Conservation (phyloP, 2,888 invertebrate genomes). For the Synergus umbraculus region DNA sequence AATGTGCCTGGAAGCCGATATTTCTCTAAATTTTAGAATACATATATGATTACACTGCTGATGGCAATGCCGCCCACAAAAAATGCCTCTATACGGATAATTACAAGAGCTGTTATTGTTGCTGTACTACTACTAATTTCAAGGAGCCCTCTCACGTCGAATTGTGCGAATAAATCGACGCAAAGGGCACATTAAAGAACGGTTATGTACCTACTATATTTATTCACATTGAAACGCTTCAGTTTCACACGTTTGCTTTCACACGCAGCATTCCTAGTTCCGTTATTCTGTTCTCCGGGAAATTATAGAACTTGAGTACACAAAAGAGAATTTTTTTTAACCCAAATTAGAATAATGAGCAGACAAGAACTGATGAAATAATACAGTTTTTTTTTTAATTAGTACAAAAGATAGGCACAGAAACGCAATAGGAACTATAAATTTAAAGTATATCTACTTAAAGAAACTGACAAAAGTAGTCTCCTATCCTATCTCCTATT, state of each 20-base stretch:
- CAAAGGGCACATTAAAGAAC: not conserved
- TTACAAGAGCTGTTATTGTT: too few species aligned
- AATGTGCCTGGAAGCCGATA: too few species aligned
- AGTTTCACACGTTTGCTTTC: constrained; percentile 15
- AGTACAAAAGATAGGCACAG: not conserved
- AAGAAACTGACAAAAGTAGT: not conserved
- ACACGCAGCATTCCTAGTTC: not conserved
- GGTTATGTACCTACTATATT: not conserved
- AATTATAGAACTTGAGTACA: not conserved
- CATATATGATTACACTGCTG: too few species aligned
- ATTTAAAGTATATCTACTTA: not conserved
- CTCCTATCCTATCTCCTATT: too few species aligned
- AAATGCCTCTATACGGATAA: too few species aligned
- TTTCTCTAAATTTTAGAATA: too few species aligned
- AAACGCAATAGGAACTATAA: not conserved
- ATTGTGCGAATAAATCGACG: not conserved
- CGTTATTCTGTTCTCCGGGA: not conserved
- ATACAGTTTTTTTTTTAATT: not conserved
- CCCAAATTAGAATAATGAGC: not conserved
- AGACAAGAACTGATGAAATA: not conserved
- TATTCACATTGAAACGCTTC: not conserved
- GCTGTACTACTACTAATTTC: too few species aligned
- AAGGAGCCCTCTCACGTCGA: not conserved
- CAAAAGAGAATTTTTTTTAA: not conserved
- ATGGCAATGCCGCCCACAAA: too few species aligned